These are phyloP conservation scores for Tetragonula clypearis DNA, from an alignment of 1,140 invertebrate genomes.

Conservation along the genomic window DNA sequence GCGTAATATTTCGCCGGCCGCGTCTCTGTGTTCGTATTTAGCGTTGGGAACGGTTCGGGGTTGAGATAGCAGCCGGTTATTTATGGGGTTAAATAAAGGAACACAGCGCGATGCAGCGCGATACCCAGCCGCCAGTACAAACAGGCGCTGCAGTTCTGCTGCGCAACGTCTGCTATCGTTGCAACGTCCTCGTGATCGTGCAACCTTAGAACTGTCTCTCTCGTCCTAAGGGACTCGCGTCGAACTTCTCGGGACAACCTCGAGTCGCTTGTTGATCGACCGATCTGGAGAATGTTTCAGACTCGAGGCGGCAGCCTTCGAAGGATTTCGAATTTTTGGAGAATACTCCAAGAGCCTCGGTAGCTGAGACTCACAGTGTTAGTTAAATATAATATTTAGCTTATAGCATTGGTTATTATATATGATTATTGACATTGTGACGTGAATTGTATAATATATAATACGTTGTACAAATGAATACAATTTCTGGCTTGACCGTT, in stretches of 20 bases:
- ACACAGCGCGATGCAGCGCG: slow-evolving; percentile 74
- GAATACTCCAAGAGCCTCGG: neutral
- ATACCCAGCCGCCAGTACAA: slow-evolving; percentile 74
- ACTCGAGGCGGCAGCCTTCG: neutral
- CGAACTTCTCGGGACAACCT: neutral
- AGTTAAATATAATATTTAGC: neutral
- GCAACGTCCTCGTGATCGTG: slow-evolving; percentile 69
- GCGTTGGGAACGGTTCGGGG: slow-evolving; percentile 67
- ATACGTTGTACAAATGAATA: no score
- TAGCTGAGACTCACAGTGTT: neutral
- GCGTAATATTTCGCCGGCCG: slow-evolving; percentile 63
- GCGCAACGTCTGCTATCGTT: slow-evolving; percentile 67
- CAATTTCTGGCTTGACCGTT: no score
- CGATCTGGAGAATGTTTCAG: neutral
- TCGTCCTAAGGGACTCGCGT: neutral
- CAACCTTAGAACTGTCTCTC: slow-evolving; percentile 35
- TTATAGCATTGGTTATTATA: no score
- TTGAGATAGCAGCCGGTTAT: slow-evolving; percentile 77
- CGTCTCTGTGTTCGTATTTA: slow-evolving; percentile 55
- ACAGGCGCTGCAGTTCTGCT: slow-evolving; percentile 70
- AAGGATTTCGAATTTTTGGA: neutral
- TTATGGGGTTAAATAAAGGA: slow-evolving; percentile 81
- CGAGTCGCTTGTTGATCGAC: neutral
- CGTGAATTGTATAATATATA: no score
- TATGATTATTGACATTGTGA: no score